These are phyloP conservation scores for Drosophila serrata DNA, from an alignment of 1,140 invertebrate species.

Conservation along the genomic window DNA sequence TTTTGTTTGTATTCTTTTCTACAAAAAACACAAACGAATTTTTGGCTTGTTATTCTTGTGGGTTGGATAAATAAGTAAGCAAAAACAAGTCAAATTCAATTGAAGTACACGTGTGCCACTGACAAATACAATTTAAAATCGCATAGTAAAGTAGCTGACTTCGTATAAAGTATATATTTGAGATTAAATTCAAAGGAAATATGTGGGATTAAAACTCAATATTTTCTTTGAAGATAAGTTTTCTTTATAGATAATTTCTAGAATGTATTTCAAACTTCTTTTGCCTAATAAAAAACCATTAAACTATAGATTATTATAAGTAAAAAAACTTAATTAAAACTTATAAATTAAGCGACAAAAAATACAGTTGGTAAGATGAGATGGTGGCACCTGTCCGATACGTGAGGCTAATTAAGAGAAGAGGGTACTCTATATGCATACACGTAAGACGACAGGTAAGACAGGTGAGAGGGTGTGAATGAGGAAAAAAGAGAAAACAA, in stretches of 20 bases:
- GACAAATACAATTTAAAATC: conserved; percentile 25
- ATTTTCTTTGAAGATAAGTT: no score
- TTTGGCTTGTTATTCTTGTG: conserved; percentile 24
- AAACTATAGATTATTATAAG: background rate
- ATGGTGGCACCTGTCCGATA: conserved; percentile 46
- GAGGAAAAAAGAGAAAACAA: conserved; percentile 49
- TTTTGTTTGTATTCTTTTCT: conserved; percentile 9
- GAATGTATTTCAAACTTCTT: no score
- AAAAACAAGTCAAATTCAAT: conserved; percentile 42
- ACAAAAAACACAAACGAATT: conserved; percentile 30
- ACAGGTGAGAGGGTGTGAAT: conserved; percentile 21
- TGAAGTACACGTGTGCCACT: conserved; percentile 17
- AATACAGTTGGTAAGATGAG: conserved; percentile 41
- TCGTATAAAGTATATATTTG: background rate
- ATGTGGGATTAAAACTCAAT: no score
- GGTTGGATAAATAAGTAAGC: conserved; percentile 43
- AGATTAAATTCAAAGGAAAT: background rate
- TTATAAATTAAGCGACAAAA: conserved; percentile 31
- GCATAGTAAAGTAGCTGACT: background rate
- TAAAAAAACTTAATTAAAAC: conserved; percentile 39
- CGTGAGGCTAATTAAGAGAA: conserved; percentile 73
- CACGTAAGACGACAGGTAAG: conserved; percentile 6
- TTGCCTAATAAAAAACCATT: conserved; percentile 19
- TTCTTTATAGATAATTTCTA: no score
- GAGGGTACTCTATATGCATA: conserved; percentile 6